Evolutionary conservation across 2,888 invertebrate genomes (phyloP), one percentile per base, ranked within the genome.

Genomic region (Andrena camellia): DNA sequence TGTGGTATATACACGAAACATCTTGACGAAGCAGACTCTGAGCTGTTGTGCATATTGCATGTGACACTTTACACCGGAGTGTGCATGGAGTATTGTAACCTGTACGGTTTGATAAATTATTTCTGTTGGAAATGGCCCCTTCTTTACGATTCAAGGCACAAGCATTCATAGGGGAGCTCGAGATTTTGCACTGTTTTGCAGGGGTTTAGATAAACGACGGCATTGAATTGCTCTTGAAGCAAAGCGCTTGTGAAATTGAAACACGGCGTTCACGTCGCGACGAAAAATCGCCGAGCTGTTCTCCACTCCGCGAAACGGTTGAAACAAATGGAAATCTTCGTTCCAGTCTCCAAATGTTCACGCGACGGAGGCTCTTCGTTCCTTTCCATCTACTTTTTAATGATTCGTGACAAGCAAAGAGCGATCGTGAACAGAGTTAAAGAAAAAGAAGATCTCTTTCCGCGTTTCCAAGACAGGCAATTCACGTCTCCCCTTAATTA

Each of bases 241-340:
- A 60, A 68, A 63, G 17, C 50, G 75, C 6, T 74, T 29, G 75
- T 69, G 75, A 78, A 75, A 75, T 75, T 63, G 78, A 75, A 78
- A 68, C 33, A 20, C 23, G 64, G 7, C 26, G 10, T 50, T n/a
- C 13, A 1, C 50, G 23, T 54, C 54, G 35, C 13, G 31, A 23
- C n/a, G 66, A 74, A 62, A 63, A 74, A 73, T 67, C 62, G 62
- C 33, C 7, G 7, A 42, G 48, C 31, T 48, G 20, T 50, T 42
- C 13, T 20, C 2, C 10, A 5, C 1, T 2, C 2, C n/a, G 2
- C 1, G 29, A 20, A 48, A 59, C 54, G 20, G 13, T n/a, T 17
- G n/a, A 31, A 7, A 59, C 17, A 59, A 33, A 62, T 20, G 35
- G 13, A 10, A 57, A 57, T 2, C 7, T 26, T 42, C 7, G 17